phyloP scores from a whole-genome alignment of 2,113 vertebrate genomes.

The Cichladusa arquata region DNA sequence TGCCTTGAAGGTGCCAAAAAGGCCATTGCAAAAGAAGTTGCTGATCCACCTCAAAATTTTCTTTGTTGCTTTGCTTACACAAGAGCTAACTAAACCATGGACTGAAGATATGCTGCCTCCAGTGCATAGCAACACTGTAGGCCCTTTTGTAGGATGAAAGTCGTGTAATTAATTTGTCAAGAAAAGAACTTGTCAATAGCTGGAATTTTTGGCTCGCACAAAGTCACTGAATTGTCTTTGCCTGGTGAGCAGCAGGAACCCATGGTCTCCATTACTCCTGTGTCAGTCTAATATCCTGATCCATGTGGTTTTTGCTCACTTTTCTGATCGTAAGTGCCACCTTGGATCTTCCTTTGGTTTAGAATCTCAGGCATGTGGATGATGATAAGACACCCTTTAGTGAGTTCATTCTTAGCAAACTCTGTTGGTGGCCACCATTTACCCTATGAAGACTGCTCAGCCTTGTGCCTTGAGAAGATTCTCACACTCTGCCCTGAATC shows the following conservation, averaged over 20 bases:
- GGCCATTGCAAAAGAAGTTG: not conserved
- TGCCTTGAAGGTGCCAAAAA: not conserved
- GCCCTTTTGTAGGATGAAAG: not conserved
- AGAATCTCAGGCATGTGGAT: not conserved
- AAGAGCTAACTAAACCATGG: not conserved
- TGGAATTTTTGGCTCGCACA: not conserved
- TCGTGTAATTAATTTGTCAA: not conserved
- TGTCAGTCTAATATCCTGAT: not conserved
- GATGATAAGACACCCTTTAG: fast-evolving
- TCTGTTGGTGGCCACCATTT: not conserved
- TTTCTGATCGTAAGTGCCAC: not conserved
- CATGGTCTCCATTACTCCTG: not conserved
- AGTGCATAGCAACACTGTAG: not conserved
- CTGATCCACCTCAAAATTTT: not conserved
- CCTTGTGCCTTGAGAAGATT: not conserved
- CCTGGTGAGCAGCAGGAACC: not conserved
- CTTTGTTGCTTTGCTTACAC: not conserved
- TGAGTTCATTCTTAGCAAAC: not conserved
- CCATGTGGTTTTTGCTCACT: not conserved
- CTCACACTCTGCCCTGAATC: not conserved
- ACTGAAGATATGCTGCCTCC: not conserved
- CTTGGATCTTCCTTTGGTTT: not conserved
- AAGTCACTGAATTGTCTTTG: not conserved
- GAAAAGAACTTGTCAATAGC: not conserved
- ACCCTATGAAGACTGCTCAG: not conserved